Conservation (phyloP, 2,888 invertebrate genomes). For the Volucella inanis region DNA sequence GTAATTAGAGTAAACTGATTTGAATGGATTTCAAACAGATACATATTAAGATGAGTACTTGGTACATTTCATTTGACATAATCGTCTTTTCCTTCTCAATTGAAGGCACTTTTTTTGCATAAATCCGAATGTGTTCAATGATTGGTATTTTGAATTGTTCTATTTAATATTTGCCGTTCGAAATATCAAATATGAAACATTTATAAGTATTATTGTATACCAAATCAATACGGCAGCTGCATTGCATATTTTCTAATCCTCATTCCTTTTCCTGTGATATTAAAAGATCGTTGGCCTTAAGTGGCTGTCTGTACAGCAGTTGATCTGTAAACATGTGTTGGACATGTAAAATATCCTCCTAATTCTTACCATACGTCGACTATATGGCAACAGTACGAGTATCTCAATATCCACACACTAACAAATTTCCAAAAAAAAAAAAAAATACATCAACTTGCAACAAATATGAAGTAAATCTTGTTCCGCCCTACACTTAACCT, state of each 20-base stretch:
- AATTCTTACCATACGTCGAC: background rate
- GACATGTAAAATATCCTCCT: conserved; percentile 4
- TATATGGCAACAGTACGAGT: background rate
- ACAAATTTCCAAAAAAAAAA: background rate
- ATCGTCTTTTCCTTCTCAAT: no score
- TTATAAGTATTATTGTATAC: no score
- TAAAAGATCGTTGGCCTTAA: conserved; percentile 27
- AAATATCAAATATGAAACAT: no score
- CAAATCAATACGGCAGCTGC: conserved; percentile 24
- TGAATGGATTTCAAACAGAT: no score
- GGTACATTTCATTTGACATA: no score
- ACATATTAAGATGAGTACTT: no score
- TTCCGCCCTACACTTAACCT: conserved; percentile 21
- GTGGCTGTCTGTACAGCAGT: background rate
- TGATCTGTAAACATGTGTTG: conserved; percentile 30
- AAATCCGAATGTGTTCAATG: no score
- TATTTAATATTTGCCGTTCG: no score
- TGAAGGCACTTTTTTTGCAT: no score
- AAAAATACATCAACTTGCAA: background rate
- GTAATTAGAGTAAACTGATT: no score
- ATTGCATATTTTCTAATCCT: background rate
- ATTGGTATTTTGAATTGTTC: no score
- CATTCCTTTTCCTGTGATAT: background rate
- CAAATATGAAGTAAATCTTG: conserved; percentile 35
- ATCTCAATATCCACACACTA: background rate